These are phyloP conservation scores for Hypotaenidia philippensis DNA, from an alignment of 2,797 vertebrate genomes.

Conservation along the genomic window DNA sequence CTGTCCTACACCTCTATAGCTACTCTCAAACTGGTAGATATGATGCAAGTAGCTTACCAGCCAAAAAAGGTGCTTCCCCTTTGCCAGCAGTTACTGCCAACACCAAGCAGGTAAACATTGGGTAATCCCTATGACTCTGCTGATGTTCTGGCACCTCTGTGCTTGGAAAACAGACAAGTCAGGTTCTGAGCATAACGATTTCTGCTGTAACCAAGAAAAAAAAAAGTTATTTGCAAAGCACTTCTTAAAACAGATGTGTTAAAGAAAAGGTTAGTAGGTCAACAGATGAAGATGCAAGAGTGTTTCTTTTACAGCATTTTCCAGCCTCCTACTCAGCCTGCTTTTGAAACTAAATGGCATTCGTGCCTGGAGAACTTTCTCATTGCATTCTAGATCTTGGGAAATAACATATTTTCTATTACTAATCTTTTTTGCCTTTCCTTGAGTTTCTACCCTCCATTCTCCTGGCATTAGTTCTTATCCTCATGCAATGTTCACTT, in stretches of 20 bases:
- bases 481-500: background rate
- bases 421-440: background rate
- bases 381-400: background rate
- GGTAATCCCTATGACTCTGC: background rate
- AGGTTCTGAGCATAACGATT: background rate
- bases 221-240: background rate
- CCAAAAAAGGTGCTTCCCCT: background rate
- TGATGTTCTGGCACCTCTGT: background rate
- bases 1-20: background rate
- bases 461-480: background rate
- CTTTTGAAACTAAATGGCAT: background rate
- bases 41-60: background rate
- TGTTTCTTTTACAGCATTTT: background rate
- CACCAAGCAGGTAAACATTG: constrained; percentile 5
- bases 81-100: background rate
- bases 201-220: background rate
- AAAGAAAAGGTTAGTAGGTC: background rate
- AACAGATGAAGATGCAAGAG: background rate
- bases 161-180: constrained; percentile 12
- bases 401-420: background rate
- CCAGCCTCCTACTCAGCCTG: background rate
- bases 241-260: background rate
- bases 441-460: background rate
- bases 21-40: background rate
- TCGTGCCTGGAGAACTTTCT: background rate